Conservation (phyloP, 2,888 invertebrate genomes). For the Pseudeuparius sepicola region DNA sequence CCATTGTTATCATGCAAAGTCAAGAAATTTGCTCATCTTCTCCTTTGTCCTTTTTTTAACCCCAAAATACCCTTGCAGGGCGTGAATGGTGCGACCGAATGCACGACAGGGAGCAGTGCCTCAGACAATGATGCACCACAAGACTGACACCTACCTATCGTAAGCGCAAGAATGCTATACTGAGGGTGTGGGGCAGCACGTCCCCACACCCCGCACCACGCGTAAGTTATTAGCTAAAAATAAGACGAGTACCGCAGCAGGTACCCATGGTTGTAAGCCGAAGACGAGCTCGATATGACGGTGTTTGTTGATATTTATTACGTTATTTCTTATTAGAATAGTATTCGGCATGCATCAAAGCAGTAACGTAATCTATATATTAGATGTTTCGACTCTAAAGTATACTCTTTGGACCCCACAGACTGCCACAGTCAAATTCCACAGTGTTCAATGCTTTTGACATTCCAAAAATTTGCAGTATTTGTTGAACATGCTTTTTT, state of each 20-base stretch:
- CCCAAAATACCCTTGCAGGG: too few species aligned
- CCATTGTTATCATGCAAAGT: too few species aligned
- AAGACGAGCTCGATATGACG: conserved; percentile 37
- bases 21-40: too few species aligned
- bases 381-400: conserved; percentile 35
- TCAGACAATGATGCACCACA: conserved; percentile 39
- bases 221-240: conserved; percentile 6
- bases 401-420: conserved; percentile 27
- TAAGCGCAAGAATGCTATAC: conserved; percentile 38
- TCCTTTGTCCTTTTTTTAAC: too few species aligned
- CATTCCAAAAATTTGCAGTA: too few species aligned
- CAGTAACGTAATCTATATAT: conserved; percentile 35
- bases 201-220: conserved; percentile 4
- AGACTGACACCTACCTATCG: conserved; percentile 39
- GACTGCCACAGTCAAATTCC: conserved; percentile 8
- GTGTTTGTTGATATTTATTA: conserved; percentile 39
- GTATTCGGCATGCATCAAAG: conserved; percentile 37
- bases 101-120: conserved; percentile 31
- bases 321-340: conserved; percentile 28
- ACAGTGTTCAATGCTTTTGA: too few species aligned
- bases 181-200: conserved; percentile 22
- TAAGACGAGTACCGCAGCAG: conserved; percentile 1
- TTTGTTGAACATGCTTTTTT: too few species aligned
- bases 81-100: conserved; percentile 16
- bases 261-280: conserved; percentile 28